Percentiles rank a stretch among this genome's conserved stretches.
These are phyloP conservation scores for Lepilemur septentrionalis DNA, from an alignment of 2,797 vertebrate species.

Conservation along the genomic window DNA sequence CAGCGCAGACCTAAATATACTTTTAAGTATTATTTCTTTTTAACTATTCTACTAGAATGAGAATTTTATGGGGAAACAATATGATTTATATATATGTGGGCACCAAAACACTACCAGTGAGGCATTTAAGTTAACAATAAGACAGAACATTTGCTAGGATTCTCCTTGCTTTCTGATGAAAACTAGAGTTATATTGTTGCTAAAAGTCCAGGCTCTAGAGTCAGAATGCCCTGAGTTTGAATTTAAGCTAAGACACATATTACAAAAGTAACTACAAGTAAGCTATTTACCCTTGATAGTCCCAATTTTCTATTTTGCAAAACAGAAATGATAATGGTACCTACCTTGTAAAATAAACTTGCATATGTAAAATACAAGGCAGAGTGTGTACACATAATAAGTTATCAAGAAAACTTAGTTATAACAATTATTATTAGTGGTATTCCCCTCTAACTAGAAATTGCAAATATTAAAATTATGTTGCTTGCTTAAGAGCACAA, in stretches of 20 bases:
- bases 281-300: not conserved
- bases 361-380: not conserved
- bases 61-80: not conserved
- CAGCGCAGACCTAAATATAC: not conserved
- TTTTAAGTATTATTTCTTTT: not conserved
- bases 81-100: not conserved
- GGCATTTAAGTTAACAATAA: constrained; percentile 17
- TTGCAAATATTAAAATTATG: not conserved
- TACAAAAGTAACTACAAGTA: not conserved
- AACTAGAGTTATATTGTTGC: not conserved
- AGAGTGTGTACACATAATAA: not conserved
- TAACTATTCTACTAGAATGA: constrained; percentile 18
- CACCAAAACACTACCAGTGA: not conserved
- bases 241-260: not conserved
- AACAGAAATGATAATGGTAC: not conserved
- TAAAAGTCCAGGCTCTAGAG: not conserved
- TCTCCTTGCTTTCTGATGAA: constrained; percentile 4
- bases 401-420: not conserved
- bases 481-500: not conserved
- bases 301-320: not conserved
- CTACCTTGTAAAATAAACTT: not conserved
- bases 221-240: not conserved
- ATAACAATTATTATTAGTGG: not conserved
- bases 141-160: not conserved
- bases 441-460: not conserved